phyloP scores from a whole-genome alignment of 2,888 invertebrate species.

The Chalcis sispes region DNA sequence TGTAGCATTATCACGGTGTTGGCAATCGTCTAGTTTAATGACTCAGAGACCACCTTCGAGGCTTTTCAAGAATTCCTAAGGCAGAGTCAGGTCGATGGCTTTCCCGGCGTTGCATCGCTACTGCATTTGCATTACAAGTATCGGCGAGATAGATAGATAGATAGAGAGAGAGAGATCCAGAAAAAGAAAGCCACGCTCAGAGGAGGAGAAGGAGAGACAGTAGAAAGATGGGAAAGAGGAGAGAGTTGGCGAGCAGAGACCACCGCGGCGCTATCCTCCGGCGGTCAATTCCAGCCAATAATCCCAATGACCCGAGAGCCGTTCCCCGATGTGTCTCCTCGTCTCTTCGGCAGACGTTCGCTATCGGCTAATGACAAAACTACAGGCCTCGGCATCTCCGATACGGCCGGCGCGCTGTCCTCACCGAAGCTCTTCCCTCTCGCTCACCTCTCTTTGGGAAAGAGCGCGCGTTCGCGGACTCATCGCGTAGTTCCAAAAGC shows the following conservation, averaged over 20 bases:
- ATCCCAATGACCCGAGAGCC: slow-evolving; percentile 68
- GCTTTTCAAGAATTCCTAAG: slow-evolving; percentile 34
- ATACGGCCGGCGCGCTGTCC: slow-evolving; percentile 50
- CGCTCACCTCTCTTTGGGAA: slow-evolving; percentile 8
- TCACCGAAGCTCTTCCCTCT: slow-evolving; percentile 30
- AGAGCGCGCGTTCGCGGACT: slow-evolving; percentile 25
- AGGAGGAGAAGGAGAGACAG: background rate
- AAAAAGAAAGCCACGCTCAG: background rate
- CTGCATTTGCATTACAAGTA: slow-evolving; percentile 74
- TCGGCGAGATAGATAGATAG: slow-evolving; percentile 27
- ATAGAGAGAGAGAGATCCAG: background rate
- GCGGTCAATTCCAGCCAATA: slow-evolving; percentile 74
- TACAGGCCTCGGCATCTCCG: slow-evolving; percentile 71
- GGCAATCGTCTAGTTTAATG: no score
- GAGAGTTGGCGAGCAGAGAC: background rate
- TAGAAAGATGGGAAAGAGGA: slow-evolving; percentile 1
- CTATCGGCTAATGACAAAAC: slow-evolving; percentile 76
- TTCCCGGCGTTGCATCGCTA: slow-evolving; percentile 11
- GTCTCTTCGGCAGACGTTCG: slow-evolving; percentile 49
- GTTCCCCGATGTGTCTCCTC: slow-evolving; percentile 65
- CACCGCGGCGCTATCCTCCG: slow-evolving; percentile 60
- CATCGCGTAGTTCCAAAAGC: slow-evolving; percentile 52
- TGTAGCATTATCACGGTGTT: no score
- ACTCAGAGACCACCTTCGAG: background rate
- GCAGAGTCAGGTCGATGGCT: background rate